Conservation (phyloP, 2,797 vertebrate species). For the Lacerta agilis region DNA sequence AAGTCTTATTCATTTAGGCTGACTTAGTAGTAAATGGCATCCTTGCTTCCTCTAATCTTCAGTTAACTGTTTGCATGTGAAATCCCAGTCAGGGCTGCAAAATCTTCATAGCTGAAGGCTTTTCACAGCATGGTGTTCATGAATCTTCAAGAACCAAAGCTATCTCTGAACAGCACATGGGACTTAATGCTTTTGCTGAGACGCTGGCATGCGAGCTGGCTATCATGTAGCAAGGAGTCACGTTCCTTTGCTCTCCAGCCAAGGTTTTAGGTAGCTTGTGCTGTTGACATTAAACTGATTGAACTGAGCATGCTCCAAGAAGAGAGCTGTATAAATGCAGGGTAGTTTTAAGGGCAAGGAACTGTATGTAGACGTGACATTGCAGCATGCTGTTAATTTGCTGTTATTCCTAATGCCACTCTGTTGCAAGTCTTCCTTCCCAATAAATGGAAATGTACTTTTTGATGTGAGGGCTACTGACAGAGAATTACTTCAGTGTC, state of each 20-base stretch:
- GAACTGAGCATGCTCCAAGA: constrained; percentile 11
- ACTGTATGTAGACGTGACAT: rapidly evolving
- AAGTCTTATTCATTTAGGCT: background rate
- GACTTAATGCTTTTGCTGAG: background rate
- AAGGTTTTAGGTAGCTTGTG: constrained; percentile 61
- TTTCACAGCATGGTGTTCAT: constrained; percentile 36
- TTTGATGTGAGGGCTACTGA: background rate
- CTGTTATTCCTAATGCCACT: background rate
- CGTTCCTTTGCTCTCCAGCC: constrained; percentile 47
- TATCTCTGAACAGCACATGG: background rate
- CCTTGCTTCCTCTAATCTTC: rapidly evolving
- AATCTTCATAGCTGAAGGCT: constrained; percentile 18
- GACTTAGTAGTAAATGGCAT: background rate
- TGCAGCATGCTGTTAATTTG: background rate
- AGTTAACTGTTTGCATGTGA: constrained; percentile 28
- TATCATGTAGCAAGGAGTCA: constrained; percentile 6
- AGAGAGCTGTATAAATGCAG: constrained; percentile 48
- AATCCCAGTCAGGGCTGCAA: constrained; percentile 16
- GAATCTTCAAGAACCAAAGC: constrained; percentile 15
- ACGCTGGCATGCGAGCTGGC: constrained; percentile 35
- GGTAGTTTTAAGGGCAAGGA: background rate
- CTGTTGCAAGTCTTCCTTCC: background rate
- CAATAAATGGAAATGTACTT: background rate
- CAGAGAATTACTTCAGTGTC: background rate
- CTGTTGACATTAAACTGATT: constrained; percentile 52